These are phyloP conservation scores for Miniopterus natalensis DNA, from an alignment of 2,113 vertebrate genomes.

Conservation along the genomic window DNA sequence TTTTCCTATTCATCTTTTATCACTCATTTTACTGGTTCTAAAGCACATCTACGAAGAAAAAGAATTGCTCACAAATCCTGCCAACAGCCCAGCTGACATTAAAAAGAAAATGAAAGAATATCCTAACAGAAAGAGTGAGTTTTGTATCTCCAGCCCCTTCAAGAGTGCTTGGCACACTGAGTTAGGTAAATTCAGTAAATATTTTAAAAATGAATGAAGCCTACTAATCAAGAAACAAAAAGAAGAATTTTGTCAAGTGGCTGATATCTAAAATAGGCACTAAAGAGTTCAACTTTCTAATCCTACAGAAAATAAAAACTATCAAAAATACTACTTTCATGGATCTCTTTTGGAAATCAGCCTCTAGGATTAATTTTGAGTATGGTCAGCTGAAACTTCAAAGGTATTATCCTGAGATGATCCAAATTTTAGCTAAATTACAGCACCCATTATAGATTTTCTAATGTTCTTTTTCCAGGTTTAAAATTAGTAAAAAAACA, in stretches of 20 bases:
- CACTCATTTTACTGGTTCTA: constrained; percentile 30
- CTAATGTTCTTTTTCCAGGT: constrained; percentile 47
- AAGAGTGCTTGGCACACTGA: background rate
- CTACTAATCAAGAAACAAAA: constrained; percentile 20
- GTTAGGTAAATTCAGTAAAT: background rate
- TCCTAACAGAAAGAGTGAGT: background rate
- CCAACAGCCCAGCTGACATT: background rate
- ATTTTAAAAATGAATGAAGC: constrained; percentile 34
- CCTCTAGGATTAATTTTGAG: constrained; percentile 9
- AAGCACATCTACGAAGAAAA: constrained; percentile 48
- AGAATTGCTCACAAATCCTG: constrained; percentile 37
- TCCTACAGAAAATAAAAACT: constrained; percentile 13
- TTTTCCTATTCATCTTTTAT: background rate
- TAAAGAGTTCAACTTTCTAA: constrained; percentile 4
- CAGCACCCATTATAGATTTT: background rate
- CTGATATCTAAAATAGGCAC: background rate
- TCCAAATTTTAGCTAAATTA: constrained; percentile 44
- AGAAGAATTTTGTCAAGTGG: background rate
- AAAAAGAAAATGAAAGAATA: constrained; percentile 44
- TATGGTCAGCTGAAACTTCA: constrained; percentile 30
- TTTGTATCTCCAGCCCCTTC: background rate
- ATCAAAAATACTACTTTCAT: background rate
- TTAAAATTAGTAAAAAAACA: constrained; percentile 32
- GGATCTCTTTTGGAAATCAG: background rate
- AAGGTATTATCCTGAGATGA: background rate